Evolutionary conservation across 2,888 invertebrate species (phyloP), one percentile per base, ranked within the genome.

Genomic region (Eupithecia tripunctaria): DNA sequence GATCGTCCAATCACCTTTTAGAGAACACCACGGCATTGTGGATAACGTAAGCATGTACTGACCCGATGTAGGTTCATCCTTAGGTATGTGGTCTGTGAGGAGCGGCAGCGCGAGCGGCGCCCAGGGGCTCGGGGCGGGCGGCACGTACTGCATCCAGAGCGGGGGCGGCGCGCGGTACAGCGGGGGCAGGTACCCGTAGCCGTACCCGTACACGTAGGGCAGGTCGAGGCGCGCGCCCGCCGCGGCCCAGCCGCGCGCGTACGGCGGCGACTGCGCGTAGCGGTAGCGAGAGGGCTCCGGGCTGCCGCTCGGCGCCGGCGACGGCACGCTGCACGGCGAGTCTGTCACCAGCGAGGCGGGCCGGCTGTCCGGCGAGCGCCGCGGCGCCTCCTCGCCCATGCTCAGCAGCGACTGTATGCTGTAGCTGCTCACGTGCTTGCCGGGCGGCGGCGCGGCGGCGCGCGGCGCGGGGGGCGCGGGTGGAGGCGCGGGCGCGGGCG

Each of bases 341-440:
- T 95, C 81, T 89, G 90, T 59, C 59, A 27, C 27, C 83, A 88
- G 91, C 71, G 89, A 86, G 68, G 91, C 90, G 73, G 90, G 59
- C 27, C 51, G 5, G 51, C 51, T 21, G 51, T 51, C 51, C 21
- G 51, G 51, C 51, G 51, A 89, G 72, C 88, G 86, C 73, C 92
- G 84, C 85, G 91, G 78, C 80, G 91, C 83, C 77, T 87, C 85
- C 81, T 93, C 94, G 80, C 94, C 94, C 51, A 96, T 96, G 75
- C 97, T 96, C 83, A 98, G 94, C 87, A 98, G 95, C 78, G 97
- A 97, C 86, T 97, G 97, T 89, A 98, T 98, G 94, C 97, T 97
- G 92, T 97, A 97, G 88, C 97, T 97, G 90, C 97, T 96, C 79
- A 95, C 95, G 83, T 95, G 92, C 81, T 91, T 92, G 70, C 90